A percentile compares a stretch with the other conserved stretches of the same genome.
These are phyloP conservation scores for Toxonevra muliebris DNA, from an alignment of 2,888 invertebrate genomes.

Conservation along the genomic window DNA sequence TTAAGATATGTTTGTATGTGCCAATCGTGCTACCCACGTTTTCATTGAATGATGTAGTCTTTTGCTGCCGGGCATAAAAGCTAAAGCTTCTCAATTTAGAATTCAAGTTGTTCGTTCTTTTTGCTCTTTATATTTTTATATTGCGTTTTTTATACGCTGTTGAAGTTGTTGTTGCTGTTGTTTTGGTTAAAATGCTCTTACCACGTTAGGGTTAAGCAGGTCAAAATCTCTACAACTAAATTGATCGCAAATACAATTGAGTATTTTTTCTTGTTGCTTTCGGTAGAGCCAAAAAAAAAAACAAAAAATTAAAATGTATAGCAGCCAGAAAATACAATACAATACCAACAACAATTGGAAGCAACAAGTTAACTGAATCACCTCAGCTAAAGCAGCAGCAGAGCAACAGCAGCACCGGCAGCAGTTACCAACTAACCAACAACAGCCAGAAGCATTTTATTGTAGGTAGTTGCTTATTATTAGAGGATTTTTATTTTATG, in stretches of 20 bases:
- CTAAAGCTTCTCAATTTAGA: slow-evolving; percentile 59
- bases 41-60: slow-evolving; percentile 32
- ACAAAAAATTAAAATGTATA: slow-evolving; percentile 54
- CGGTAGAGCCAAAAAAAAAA: slow-evolving; percentile 9
- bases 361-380: slow-evolving; percentile 33
- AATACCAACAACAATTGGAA: background rate
- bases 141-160: slow-evolving; percentile 31
- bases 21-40: slow-evolving; percentile 1
- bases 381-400: slow-evolving; percentile 17
- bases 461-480: slow-evolving; percentile 52
- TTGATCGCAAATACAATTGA: slow-evolving; percentile 60
- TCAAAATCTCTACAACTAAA: slow-evolving; percentile 64
- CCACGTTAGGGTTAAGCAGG: slow-evolving; percentile 58
- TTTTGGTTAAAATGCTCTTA: slow-evolving; percentile 34
- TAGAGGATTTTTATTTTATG: slow-evolving; percentile 42
- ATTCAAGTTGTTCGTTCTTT: slow-evolving; percentile 52
- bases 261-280: slow-evolving; percentile 34
- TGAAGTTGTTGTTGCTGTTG: slow-evolving; percentile 29
- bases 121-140: background rate
- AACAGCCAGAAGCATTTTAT: slow-evolving; percentile 58
- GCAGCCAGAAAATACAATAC: slow-evolving; percentile 38
- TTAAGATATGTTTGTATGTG: background rate
- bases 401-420: background rate
- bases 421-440: slow-evolving; percentile 46
- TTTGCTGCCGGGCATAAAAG: slow-evolving; percentile 54